Conservation (phyloP, 37 sponge, comb jelly and placozoan genomes). For the Eunapius fragilis region DNA sequence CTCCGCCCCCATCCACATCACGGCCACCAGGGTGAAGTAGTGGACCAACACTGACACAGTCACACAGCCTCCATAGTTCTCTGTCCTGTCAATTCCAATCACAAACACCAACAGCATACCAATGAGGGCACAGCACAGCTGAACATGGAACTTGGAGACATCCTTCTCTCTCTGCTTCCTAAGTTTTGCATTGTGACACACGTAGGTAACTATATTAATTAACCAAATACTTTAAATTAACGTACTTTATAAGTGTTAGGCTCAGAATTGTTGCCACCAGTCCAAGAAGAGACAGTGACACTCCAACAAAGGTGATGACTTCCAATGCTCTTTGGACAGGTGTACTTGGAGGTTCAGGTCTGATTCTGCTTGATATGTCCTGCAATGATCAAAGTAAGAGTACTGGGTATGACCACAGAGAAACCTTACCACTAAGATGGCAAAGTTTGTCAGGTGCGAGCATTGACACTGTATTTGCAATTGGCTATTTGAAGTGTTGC, state of each 20-base stretch:
- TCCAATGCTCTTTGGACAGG: background rate
- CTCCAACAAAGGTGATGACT: slow-evolving; percentile 23
- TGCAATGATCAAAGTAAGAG: background rate
- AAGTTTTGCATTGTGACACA: no score
- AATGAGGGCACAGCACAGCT: slow-evolving; percentile 40
- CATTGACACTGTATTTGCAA: slow-evolving; percentile 41
- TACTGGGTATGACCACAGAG: background rate
- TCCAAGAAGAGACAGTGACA: slow-evolving; percentile 28
- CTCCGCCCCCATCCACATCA: slow-evolving; percentile 40
- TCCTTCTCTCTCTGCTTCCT: slow-evolving; percentile 23
- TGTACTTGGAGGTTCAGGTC: background rate
- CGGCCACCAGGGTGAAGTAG: slow-evolving; percentile 42
- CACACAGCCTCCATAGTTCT: slow-evolving; percentile 32
- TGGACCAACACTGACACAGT: slow-evolving; percentile 38
- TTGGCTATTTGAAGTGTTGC: background rate
- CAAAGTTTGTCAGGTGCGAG: slow-evolving; percentile 76
- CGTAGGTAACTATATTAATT: background rate
- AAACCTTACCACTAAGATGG: slow-evolving; percentile 57
- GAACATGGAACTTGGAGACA: slow-evolving; percentile 31
- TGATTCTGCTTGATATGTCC: background rate
- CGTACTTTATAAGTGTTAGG: slow-evolving; percentile 15
- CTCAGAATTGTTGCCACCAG: slow-evolving; percentile 23
- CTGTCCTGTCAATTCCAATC: slow-evolving; percentile 16
- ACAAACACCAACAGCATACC: slow-evolving; percentile 47
- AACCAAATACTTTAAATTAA: no score